phyloP scores from a whole-genome alignment of 23 tunicate species.

The Aplidium turbinatum region DNA sequence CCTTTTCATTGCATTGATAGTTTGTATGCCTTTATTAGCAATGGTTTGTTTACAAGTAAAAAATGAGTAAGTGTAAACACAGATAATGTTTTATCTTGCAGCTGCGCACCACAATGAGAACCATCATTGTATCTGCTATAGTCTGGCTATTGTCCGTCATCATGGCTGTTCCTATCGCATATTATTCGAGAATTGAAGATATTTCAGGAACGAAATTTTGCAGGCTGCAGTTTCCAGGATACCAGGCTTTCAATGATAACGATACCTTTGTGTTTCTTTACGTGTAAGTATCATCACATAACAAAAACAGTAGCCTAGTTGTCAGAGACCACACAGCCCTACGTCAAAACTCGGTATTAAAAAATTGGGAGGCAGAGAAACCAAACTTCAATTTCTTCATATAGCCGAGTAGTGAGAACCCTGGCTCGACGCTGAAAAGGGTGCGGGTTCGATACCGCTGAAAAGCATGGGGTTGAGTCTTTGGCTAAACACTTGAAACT shows the following conservation, averaged over 20 bases:
- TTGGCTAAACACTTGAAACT: too few relatives aligned
- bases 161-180: slow-evolving; percentile 60
- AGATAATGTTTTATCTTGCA: slow-evolving; percentile 21
- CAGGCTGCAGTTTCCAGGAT: slow-evolving; percentile 67
- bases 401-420: too few relatives aligned
- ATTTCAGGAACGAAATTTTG: slow-evolving; percentile 28
- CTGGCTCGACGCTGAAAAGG: too few relatives aligned
- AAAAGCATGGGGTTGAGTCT: too few relatives aligned
- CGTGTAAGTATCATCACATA: background rate
- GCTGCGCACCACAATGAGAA: slow-evolving; percentile 71
- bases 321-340: background rate
- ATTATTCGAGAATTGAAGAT: slow-evolving; percentile 50
- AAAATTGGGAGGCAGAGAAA: too few relatives aligned
- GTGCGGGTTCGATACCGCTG: too few relatives aligned
- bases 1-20: too few relatives aligned
- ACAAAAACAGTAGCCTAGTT: background rate
- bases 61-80: too few relatives aligned
- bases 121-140: slow-evolving; percentile 46
- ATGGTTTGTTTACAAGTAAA: too few relatives aligned
- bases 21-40: too few relatives aligned
- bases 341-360: too few relatives aligned
- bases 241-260: slow-evolving; percentile 7
- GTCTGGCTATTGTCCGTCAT: slow-evolving; percentile 55
- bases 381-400: too few relatives aligned
- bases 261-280: background rate